phyloP scores from a whole-genome alignment of 2,113 vertebrate species.

The Rhabdornis inornatus region DNA sequence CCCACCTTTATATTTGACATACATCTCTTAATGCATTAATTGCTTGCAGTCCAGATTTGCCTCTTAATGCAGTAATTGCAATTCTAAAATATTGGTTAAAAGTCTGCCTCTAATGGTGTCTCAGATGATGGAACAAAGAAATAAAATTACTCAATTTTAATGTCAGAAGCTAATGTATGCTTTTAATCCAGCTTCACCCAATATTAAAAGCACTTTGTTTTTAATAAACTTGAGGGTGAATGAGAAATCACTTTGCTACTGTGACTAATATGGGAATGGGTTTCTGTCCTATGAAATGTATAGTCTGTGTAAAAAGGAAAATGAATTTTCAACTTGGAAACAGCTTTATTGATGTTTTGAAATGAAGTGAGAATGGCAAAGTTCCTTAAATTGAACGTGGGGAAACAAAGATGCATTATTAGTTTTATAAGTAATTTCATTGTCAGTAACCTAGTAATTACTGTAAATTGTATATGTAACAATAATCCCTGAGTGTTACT shows the following conservation, averaged over 20 bases:
- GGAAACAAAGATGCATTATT: background rate
- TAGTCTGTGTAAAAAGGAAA: background rate
- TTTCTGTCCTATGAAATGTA: slow-evolving; percentile 1
- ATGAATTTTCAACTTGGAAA: background rate
- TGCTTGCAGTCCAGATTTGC: background rate
- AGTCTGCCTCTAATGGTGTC: background rate
- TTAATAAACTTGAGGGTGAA: slow-evolving; percentile 18
- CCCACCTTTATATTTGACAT: background rate
- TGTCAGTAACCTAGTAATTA: slow-evolving; percentile 1
- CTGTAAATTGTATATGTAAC: background rate
- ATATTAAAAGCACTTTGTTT: slow-evolving; percentile 7
- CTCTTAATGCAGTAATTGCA: background rate
- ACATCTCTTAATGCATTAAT: background rate
- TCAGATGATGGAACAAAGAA: background rate
- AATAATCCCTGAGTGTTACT: background rate
- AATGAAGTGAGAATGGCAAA: background rate
- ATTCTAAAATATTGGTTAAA: background rate
- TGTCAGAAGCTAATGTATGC: background rate
- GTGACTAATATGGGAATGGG: background rate
- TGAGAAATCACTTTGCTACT: background rate
- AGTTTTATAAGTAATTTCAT: background rate
- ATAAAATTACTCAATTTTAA: background rate
- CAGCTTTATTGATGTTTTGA: slow-evolving; percentile 18
- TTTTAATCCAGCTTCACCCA: slow-evolving; percentile 22
- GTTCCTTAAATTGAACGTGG: slow-evolving; percentile 8